Conservation (phyloP, 2,113 vertebrate species). For the Mixornis gularis region DNA sequence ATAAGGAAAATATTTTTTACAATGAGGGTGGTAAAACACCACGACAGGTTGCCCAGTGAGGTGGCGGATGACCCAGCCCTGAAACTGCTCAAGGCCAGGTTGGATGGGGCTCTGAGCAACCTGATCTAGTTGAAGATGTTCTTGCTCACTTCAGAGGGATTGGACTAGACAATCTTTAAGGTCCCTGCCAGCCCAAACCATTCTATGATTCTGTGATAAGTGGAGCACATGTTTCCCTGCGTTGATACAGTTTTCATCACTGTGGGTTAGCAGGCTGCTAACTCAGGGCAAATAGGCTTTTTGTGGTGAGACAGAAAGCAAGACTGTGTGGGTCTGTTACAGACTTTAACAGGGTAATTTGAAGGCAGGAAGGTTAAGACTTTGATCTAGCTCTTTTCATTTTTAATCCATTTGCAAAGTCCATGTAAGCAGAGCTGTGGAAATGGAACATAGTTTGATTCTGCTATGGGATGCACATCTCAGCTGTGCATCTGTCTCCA, state of each 20-base stretch:
- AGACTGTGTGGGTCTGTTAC: neutral
- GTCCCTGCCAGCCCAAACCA: neutral
- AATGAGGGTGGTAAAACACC: neutral
- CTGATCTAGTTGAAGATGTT: neutral
- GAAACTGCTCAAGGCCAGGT: neutral
- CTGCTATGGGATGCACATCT: neutral
- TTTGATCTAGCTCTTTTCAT: neutral
- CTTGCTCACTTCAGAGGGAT: neutral
- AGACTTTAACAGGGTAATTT: neutral
- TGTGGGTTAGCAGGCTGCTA: neutral
- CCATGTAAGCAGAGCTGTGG: neutral
- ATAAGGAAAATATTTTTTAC: neutral
- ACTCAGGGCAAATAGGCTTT: neutral
- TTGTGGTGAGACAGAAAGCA: neutral
- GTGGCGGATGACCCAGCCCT: neutral
- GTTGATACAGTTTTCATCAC: neutral
- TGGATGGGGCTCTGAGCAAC: neutral
- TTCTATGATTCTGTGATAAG: neutral
- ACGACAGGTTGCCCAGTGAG: neutral
- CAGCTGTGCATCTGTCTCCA: neutral
- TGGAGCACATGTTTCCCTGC: neutral
- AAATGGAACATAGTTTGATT: neutral
- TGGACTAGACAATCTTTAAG: neutral
- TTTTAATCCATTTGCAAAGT: constrained; percentile 2
- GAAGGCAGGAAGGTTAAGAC: neutral